A percentile compares a stretch with the other conserved stretches of the same genome.
Conservation (phyloP, 2,888 invertebrate genomes). For the Synergus japonicus region DNA sequence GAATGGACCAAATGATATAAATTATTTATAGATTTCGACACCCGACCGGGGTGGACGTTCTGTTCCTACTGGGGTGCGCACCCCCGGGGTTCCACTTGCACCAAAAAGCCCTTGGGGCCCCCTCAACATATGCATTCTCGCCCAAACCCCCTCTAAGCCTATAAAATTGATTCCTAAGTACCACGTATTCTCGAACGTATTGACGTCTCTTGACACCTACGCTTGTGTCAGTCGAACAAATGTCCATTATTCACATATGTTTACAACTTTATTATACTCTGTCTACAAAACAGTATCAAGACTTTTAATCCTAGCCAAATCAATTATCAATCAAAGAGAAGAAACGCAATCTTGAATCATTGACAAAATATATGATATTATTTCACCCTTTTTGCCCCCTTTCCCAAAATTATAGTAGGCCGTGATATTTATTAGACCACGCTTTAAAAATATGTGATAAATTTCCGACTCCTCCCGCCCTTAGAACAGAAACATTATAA, state of each 20-base stretch:
- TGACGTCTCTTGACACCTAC: conserved; percentile 72
- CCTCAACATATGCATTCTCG: conserved; percentile 75
- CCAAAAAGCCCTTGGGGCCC: conserved; percentile 71
- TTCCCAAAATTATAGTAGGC: too few species aligned
- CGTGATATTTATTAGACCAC: too few species aligned
- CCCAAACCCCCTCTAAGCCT: conserved; percentile 60
- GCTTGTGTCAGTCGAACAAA: conserved; percentile 43
- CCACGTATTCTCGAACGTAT: conserved; percentile 66
- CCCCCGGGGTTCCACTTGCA: conserved; percentile 74
- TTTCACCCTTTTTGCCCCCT: too few species aligned
- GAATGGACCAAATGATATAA: conserved; percentile 77
- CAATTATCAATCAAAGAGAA: neutral
- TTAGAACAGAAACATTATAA: too few species aligned
- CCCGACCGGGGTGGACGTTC: conserved; percentile 63
- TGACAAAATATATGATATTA: too few species aligned
- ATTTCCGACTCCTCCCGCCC: too few species aligned
- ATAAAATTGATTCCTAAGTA: conserved; percentile 76
- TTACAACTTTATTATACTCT: conserved; percentile 16
- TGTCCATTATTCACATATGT: conserved; percentile 19
- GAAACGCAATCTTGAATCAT: too few species aligned
- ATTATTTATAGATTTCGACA: conserved; percentile 77
- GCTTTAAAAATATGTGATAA: too few species aligned
- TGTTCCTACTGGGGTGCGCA: conserved; percentile 66
- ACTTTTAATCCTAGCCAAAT: neutral
- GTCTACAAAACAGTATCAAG: conserved; percentile 28